phyloP scores from a whole-genome alignment of 2,797 vertebrate species.

The Aeoliscus strigatus region DNA sequence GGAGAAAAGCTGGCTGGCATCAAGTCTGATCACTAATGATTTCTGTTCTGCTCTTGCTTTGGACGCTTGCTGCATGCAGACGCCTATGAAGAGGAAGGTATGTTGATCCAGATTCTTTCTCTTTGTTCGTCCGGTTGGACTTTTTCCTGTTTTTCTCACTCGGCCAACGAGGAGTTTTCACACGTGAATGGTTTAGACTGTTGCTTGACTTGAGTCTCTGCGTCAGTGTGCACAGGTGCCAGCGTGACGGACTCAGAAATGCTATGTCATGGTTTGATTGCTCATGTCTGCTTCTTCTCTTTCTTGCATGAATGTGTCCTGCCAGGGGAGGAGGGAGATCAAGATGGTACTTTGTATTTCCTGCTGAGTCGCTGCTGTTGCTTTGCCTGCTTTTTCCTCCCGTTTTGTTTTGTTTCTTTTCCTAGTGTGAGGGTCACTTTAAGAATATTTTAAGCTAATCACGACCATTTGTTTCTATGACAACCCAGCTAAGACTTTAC shows the following conservation, averaged over 20 bases:
- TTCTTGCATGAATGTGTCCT: conserved; percentile 71
- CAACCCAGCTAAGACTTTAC: conserved; percentile 4
- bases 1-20: conserved; percentile 23
- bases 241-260: conserved; percentile 53
- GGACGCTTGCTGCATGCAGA: conserved; percentile 82
- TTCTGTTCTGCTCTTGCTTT: conserved; percentile 78
- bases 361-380: conserved; percentile 59
- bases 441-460: conserved; percentile 44
- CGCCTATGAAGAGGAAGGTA: conserved; percentile 82
- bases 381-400: conserved; percentile 61
- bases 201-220: too few relatives aligned
- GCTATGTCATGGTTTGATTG: conserved; percentile 34
- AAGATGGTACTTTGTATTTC: conserved; percentile 75
- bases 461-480: conserved; percentile 12
- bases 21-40: conserved; percentile 54
- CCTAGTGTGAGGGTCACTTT: conserved; percentile 32
- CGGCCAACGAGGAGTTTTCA: not conserved
- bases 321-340: conserved; percentile 71
- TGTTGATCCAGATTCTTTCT: conserved; percentile 59
- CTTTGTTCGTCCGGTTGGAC: conserved; percentile 37
- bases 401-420: conserved; percentile 20
- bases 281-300: conserved; percentile 71
- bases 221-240: conserved; percentile 5
- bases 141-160: conserved; percentile 16
- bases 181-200: not conserved